These are phyloP conservation scores for Apus apus DNA, from an alignment of 2,113 vertebrate genomes.

Conservation along the genomic window DNA sequence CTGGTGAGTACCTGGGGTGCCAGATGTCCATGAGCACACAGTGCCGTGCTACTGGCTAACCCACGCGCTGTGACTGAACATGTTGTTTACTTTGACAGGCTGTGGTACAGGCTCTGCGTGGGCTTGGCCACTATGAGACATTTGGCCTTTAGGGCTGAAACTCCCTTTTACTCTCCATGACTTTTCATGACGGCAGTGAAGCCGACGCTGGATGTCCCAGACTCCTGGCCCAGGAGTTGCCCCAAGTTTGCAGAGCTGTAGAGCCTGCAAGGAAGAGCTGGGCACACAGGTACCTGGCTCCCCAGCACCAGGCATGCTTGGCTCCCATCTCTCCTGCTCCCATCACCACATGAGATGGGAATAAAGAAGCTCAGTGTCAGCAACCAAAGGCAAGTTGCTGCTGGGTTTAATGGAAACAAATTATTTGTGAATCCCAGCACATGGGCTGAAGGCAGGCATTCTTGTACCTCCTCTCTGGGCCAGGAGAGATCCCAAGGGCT, in stretches of 20 bases:
- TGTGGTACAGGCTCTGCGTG: not conserved
- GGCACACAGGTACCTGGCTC: not conserved
- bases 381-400: not conserved
- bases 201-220: not conserved
- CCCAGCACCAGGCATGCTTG: not conserved
- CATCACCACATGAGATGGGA: not conserved
- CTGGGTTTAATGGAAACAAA: not conserved
- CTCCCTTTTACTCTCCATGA: not conserved
- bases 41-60: not conserved
- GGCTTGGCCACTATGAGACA: not conserved
- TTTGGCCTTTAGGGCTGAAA: not conserved
- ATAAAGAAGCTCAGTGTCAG: not conserved
- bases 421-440: not conserved
- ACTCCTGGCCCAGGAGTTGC: not conserved
- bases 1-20: not conserved
- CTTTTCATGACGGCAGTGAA: not conserved
- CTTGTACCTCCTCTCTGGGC: not conserved
- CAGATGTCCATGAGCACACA: not conserved
- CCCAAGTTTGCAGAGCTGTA: not conserved
- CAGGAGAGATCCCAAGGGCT: not conserved
- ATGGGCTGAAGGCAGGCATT: not conserved
- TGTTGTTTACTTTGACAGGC: not conserved
- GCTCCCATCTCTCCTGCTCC: not conserved
- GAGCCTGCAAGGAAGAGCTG: not conserved
- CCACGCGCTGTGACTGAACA: not conserved